Percentiles rank a stretch among this genome's conserved stretches.
These are phyloP conservation scores for Drosophila sulfurigaster DNA, from an alignment of 1,140 invertebrate species.

Conservation along the genomic window DNA sequence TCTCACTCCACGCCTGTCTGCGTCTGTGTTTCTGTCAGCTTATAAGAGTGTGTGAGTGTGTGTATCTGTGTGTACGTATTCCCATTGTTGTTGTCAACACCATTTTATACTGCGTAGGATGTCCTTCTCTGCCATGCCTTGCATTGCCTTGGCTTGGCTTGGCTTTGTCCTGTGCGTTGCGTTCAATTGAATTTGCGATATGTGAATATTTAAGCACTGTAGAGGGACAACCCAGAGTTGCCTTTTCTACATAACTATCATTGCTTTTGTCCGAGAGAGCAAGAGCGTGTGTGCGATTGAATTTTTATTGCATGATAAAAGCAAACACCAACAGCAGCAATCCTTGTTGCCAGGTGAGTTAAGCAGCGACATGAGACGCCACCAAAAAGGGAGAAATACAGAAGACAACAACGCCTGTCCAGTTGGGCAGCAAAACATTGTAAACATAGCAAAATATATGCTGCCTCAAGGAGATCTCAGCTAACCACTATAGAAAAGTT, in stretches of 20 bases:
- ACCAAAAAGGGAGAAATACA: background rate
- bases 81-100: constrained; percentile 83
- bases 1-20: constrained; percentile 1
- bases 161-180: constrained; percentile 66
- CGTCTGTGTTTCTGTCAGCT: constrained; percentile 18
- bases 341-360: constrained; percentile 31
- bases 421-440: constrained; percentile 57
- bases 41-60: constrained; percentile 22
- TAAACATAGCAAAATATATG: constrained; percentile 80
- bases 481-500: constrained; percentile 61
- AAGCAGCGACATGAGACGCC: constrained; percentile 16
- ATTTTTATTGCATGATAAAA: constrained; percentile 81
- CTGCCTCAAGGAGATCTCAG: constrained; percentile 70
- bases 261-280: constrained; percentile 53
- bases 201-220: constrained; percentile 83
- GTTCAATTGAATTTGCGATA: constrained; percentile 84
- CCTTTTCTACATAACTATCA: constrained; percentile 63
- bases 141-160: constrained; percentile 12
- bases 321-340: constrained; percentile 44
- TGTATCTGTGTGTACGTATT: constrained; percentile 49
- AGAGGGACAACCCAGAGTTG: constrained; percentile 55
- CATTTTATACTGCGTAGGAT: constrained; percentile 77
- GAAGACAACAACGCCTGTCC: background rate
- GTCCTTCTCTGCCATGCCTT: constrained; percentile 20
- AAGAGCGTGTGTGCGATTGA: constrained; percentile 62